Evolutionary conservation across 2,797 vertebrate genomes (phyloP).

Genomic region (Psittacula echo): DNA sequence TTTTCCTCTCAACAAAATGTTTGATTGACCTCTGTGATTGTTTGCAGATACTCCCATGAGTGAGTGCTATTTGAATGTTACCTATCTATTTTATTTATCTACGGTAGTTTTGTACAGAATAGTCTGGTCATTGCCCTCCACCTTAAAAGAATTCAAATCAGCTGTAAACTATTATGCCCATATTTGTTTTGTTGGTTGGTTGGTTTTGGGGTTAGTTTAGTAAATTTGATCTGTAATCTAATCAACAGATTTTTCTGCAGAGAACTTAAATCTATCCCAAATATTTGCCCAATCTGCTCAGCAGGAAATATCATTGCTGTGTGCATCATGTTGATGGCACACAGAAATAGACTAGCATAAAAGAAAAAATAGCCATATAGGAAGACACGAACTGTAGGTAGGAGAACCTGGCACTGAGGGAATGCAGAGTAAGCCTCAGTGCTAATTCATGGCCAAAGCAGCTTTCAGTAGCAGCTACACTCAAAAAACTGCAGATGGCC

Average conservation of each 20-base stretch:
- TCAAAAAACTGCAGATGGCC: not conserved
- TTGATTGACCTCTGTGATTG: not conserved
- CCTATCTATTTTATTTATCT: not conserved
- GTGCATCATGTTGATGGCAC: not conserved
- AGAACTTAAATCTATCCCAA: not conserved
- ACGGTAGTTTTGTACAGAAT: not conserved
- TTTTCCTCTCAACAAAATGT: not conserved
- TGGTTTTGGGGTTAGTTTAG: not conserved
- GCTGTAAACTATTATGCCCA: not conserved
- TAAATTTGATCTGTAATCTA: not conserved
- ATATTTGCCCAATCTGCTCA: not conserved
- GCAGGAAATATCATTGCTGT: not conserved
- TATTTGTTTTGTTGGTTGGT: not conserved
- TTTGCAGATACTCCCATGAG: not conserved
- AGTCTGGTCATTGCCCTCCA: not conserved
- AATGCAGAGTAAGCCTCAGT: not conserved
- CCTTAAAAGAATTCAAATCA: not conserved
- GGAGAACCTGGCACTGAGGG: not conserved
- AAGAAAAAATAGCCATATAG: not conserved
- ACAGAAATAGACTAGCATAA: not conserved
- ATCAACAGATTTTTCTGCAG: not conserved
- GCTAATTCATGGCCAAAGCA: slow-evolving; percentile 19
- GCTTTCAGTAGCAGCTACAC: not conserved
- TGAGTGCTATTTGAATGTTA: not conserved
- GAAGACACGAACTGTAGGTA: not conserved